phyloP scores from a whole-genome alignment of 1,140 invertebrate species.

The Atta texana region DNA sequence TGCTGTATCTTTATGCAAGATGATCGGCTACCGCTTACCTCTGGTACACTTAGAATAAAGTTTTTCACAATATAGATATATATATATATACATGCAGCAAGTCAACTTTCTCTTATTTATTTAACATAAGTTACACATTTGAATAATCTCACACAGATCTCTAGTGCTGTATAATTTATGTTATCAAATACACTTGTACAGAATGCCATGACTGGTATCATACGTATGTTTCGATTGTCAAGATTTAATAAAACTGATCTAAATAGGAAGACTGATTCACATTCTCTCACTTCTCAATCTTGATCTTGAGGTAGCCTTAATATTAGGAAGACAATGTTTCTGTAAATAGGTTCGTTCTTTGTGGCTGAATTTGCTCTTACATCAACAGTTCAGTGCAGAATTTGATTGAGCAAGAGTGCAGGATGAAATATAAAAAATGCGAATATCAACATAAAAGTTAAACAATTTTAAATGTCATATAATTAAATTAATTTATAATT shows the following conservation, averaged over 20 bases:
- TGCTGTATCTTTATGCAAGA: not conserved
- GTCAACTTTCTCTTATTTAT: constrained; percentile 72
- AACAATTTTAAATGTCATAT: not conserved
- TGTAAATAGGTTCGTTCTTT: not conserved
- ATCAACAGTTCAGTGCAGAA: not conserved
- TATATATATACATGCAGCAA: constrained; percentile 14
- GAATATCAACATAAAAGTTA: not conserved
- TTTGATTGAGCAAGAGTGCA: not conserved
- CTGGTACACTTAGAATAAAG: constrained; percentile 29
- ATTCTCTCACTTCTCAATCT: constrained; percentile 32
- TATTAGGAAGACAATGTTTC: not conserved
- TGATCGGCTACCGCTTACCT: constrained; percentile 29
- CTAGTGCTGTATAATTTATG: constrained; percentile 63
- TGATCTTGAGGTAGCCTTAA: not conserved
- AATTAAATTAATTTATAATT: not conserved
- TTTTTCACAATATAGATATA: constrained; percentile 20
- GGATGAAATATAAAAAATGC: not conserved
- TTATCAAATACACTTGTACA: constrained; percentile 64
- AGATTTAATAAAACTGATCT: constrained; percentile 70
- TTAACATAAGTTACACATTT: constrained; percentile 54
- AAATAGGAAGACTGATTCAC: constrained; percentile 38
- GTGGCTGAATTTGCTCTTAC: not conserved
- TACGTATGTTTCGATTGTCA: constrained; percentile 62
- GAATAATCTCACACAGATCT: constrained; percentile 52
- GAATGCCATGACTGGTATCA: constrained; percentile 58